These are phyloP conservation scores for Columba janthina DNA, from an alignment of 2,113 vertebrate species.

Conservation along the genomic window DNA sequence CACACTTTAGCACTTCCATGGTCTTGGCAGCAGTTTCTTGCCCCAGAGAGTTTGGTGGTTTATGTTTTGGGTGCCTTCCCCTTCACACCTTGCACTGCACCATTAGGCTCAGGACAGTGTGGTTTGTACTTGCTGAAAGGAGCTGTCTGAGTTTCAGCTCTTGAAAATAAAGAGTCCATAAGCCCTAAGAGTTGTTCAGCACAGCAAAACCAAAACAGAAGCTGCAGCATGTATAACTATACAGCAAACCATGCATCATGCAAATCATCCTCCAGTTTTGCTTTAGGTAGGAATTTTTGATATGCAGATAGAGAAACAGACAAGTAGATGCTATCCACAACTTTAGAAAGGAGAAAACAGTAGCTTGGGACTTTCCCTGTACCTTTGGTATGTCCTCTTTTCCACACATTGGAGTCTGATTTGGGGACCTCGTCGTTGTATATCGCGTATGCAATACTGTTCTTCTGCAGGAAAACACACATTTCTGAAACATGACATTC, in stretches of 20 bases:
- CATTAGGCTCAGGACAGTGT: not conserved
- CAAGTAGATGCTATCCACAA: not conserved
- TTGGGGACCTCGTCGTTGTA: slow-evolving; percentile 89
- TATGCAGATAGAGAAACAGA: not conserved
- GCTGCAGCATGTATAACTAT: not conserved
- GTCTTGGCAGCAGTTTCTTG: not conserved
- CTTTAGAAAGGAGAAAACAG: not conserved
- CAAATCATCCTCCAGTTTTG: not conserved
- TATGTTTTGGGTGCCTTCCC: not conserved
- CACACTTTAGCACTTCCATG: not conserved
- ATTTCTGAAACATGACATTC: not conserved
- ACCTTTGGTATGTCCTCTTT: slow-evolving; percentile 92
- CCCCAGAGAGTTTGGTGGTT: not conserved
- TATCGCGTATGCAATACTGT: slow-evolving; percentile 79
- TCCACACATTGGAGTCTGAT: slow-evolving; percentile 56
- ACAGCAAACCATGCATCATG: not conserved
- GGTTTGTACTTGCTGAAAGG: not conserved
- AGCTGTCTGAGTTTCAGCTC: not conserved
- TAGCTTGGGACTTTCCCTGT: not conserved
- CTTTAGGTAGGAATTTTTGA: not conserved
- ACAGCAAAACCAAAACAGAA: not conserved
- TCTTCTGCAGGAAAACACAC: slow-evolving; percentile 68
- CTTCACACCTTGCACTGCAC: not conserved
- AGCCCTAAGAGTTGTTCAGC: not conserved
- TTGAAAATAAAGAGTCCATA: not conserved